Evolutionary conservation across 1,140 invertebrate genomes (phyloP), one percentile per base, ranked within the genome.

Genomic region (Brachionus sp.): DNA sequence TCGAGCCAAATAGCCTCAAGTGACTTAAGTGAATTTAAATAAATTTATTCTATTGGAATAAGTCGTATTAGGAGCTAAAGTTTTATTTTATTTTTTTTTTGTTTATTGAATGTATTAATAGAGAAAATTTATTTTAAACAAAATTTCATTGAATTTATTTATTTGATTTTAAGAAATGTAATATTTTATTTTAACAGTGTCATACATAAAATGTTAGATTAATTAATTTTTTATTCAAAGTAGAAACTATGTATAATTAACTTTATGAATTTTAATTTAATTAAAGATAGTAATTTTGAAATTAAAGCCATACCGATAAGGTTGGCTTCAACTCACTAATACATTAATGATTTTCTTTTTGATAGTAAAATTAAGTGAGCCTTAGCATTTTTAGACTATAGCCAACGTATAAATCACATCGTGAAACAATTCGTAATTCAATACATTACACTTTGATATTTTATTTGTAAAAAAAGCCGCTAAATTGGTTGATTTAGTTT

Each of bases 361-460:
- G 9, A 57, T 57, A 19, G 50, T 57, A 57, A 57, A 37, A 37
- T 13, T 70, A 39, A 70, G 35, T 39, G 33, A 66, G 33, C 25
- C 64, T n/a, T 16, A 37, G n/a, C 25, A 66, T 66, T 6, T 5
- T 35, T 23, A 33, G 9, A 16, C 10, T 25, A 66, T n/a, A 39
- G 37, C 16, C 6, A 70, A 16, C 66, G 33, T 39, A 70, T 70
- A 70, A 70, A 70, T 70, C 16, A 70, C n/a, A 12, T 70, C 29
- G 66, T 16, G 16, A 70, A 70, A 70, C n/a, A 70, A 39, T 35
- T 39, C 37, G 66, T 70, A 70, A 70, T 39, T 19, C n/a, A 16
- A 70, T 70, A 70, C 66, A 70, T 70, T 70, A 3, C 37, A 70
- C 35, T 70, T 70, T 70, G 16, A 19, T 70, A 19, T 39, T 66